Base-by-base conservation (phyloP, 2,888 invertebrate species). In the Pardosa pseudoannulata region DNA sequence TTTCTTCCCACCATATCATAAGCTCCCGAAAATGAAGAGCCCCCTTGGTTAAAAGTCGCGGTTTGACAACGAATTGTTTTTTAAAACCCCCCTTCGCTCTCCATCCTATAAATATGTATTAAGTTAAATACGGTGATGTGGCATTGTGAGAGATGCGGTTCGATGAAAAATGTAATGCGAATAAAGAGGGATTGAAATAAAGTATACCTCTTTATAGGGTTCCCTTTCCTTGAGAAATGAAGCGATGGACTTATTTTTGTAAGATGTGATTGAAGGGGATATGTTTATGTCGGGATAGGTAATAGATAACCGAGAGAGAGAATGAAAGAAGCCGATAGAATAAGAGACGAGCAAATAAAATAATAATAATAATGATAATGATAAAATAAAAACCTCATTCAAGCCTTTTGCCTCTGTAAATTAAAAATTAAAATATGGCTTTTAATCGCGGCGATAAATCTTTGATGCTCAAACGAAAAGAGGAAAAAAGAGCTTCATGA, bases 51-150 rank as follows among this genome's bases (percentile, higher is more conserved):
- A 70, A 70, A 85, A 74, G 81, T 70, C 75, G 71, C 68, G 75
- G 78, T 78, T 67, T 85, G 83, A 85, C 83, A 85, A 85, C 65
- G 78, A 75, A 82, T 76, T 75, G 70, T 76, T 74, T 73, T 64
- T 62, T 62, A 19, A 68, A 1, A 39, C 41, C 28, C 39, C 39
- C 29, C 83, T n/a, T n/a, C n/a, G n/a, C n/a, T n/a, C n/a, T n/a
- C 83, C 56, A 56, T 56, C 56, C 56, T 56, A 85, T 85, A 85
- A 85, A 85, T 85, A 85, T 85, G 83, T 85, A 85, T 78, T 85
- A 85, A 78, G 78, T 85, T 85, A 85, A 85, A 85, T 85, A 85
- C 78, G 36, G 64, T 27, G 82, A 65, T 65, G 67, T 32, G 67
- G 67, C 19, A 36, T 31, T 31, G 39, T 31, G 70, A 32, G 41